Evolutionary conservation across 2,797 vertebrate genomes (phyloP).

Genomic region (Myotis daubentonii): DNA sequence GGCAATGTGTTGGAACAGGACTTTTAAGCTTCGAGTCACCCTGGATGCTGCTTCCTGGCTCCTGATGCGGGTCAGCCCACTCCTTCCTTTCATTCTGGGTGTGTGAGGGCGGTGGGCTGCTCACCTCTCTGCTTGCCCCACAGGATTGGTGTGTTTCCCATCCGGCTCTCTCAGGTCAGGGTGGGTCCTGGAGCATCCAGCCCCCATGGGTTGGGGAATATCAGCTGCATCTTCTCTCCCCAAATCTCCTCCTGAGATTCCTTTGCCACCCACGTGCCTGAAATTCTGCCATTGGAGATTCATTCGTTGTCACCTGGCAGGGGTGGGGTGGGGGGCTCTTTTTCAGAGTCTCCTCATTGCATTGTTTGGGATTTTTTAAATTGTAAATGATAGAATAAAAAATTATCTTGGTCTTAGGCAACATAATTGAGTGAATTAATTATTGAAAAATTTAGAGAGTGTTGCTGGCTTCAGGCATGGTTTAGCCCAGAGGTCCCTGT

Average conservation of each 20-base stretch:
- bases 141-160: background rate
- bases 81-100: background rate
- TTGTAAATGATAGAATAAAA: background rate
- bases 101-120: background rate
- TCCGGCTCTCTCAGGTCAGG: background rate
- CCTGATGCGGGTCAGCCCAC: background rate
- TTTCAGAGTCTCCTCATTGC: background rate
- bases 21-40: background rate
- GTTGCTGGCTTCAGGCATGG: background rate
- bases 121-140: background rate
- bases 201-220: background rate
- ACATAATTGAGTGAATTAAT: background rate
- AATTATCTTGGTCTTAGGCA: background rate
- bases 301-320: background rate
- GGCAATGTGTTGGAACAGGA: too few relatives aligned
- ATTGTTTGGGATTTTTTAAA: background rate
- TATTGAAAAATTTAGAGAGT: background rate
- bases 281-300: background rate
- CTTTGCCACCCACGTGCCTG: background rate
- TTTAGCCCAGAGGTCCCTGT: background rate
- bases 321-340: background rate
- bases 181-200: background rate
- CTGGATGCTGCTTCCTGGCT: background rate
- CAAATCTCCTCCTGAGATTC: background rate
- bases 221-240: background rate